phyloP scores from a whole-genome alignment of 2,888 invertebrate species.

The Salpingus planirostris region DNA sequence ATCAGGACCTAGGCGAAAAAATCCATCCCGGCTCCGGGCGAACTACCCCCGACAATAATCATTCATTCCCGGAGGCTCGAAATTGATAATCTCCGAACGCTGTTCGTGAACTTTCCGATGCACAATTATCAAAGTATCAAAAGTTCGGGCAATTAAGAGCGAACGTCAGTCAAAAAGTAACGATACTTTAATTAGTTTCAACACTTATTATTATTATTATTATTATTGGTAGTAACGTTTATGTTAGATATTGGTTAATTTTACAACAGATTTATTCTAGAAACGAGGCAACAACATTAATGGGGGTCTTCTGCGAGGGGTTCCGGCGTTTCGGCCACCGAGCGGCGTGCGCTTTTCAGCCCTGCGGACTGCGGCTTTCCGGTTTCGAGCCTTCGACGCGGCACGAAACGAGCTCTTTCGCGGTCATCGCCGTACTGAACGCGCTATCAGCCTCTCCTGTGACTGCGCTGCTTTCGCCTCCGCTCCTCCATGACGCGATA shows the following conservation, averaged over 20 bases:
- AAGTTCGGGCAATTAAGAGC: too few species aligned
- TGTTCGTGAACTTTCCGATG: too few species aligned
- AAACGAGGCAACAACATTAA: too few species aligned
- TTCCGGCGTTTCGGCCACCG: not conserved
- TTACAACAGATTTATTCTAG: too few species aligned
- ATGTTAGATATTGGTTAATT: constrained; percentile 1
- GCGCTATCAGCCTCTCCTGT: constrained; percentile 6
- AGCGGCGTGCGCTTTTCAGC: constrained; percentile 3
- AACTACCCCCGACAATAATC: too few species aligned
- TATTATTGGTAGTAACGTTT: not conserved
- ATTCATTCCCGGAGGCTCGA: too few species aligned
- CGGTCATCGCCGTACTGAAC: constrained; percentile 15
- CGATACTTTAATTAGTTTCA: constrained; percentile 7
- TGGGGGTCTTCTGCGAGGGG: too few species aligned
- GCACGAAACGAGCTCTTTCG: constrained; percentile 13
- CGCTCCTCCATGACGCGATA: constrained; percentile 5
- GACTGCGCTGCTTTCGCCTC: constrained; percentile 13
- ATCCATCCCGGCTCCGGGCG: too few species aligned
- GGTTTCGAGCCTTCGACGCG: constrained; percentile 7
- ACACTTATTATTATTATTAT: constrained; percentile 2
- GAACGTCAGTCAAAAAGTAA: constrained; percentile 3
- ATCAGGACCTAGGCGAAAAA: too few species aligned
- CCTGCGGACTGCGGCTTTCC: constrained; percentile 11
- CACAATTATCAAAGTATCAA: too few species aligned
- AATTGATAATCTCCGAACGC: constrained; percentile 1